phyloP scores from a whole-genome alignment of 1,140 invertebrate genomes.

The Plectrocnemia conspersa region DNA sequence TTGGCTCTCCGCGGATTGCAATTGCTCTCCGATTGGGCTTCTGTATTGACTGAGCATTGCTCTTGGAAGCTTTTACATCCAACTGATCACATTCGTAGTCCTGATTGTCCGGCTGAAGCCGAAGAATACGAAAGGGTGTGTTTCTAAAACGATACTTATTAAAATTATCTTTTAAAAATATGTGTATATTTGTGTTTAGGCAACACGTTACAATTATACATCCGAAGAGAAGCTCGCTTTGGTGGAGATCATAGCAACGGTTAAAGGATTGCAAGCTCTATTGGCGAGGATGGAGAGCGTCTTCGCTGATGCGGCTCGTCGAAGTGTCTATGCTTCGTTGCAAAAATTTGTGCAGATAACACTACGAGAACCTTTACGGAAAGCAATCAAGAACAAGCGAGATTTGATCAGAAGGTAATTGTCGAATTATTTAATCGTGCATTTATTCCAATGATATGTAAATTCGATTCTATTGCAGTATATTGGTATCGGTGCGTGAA shows the following conservation, averaged over 20 bases:
- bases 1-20: constrained; percentile 89
- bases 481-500: constrained; percentile 91
- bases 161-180: not conserved
- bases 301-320: constrained; percentile 91
- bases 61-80: constrained; percentile 98
- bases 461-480: constrained; percentile 53
- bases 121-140: constrained; percentile 96
- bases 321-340: constrained; percentile 93
- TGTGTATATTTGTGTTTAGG: constrained; percentile 49
- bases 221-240: constrained; percentile 97
- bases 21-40: constrained; percentile 93
- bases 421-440: not conserved
- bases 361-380: constrained; percentile 87
- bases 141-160: constrained; percentile 21
- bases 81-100: constrained; percentile 95
- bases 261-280: constrained; percentile 95
- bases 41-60: constrained; percentile 94
- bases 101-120: constrained; percentile 92
- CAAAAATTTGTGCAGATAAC: constrained; percentile 96
- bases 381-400: constrained; percentile 97
- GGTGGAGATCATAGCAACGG: constrained; percentile 99
- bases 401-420: constrained; percentile 84
- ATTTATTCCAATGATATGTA: not conserved
- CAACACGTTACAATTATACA: constrained; percentile 96
- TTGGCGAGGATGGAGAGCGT: constrained; percentile 98